Conservation (phyloP, 2,888 invertebrate genomes). For the Eurois occulta region DNA sequence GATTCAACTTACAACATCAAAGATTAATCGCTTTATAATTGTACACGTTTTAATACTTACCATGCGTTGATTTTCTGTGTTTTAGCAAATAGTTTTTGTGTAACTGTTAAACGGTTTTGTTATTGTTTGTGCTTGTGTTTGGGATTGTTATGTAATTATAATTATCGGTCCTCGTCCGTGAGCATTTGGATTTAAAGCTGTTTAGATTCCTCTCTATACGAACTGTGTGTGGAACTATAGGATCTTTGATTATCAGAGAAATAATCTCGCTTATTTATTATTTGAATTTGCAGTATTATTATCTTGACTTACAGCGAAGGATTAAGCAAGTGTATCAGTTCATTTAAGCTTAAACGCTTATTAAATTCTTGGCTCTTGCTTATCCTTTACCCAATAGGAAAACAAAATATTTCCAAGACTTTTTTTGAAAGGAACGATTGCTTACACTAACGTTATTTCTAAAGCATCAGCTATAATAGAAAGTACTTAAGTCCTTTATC, state of each 20-base stretch:
- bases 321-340: neutral
- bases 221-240: no score
- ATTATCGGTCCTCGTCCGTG: neutral
- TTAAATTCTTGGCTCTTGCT: neutral
- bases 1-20: constrained; percentile 58
- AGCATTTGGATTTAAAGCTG: neutral
- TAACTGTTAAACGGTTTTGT: constrained; percentile 49
- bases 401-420: neutral
- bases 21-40: constrained; percentile 64
- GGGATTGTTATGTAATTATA: constrained; percentile 18
- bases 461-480: constrained; percentile 15
- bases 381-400: neutral
- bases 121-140: constrained; percentile 39
- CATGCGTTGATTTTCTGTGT: constrained; percentile 59
- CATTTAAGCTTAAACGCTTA: neutral
- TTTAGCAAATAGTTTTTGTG: constrained; percentile 59
- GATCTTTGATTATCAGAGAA: neutral
- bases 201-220: neutral
- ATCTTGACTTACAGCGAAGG: neutral
- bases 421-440: neutral
- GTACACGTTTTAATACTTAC: constrained; percentile 49
- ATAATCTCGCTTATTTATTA: neutral
- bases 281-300: neutral
- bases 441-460: neutral
- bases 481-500: constrained; percentile 23